Evolutionary conservation across 1,140 invertebrate species (phyloP).

Genomic region (Rhizoglyphus robini): DNA sequence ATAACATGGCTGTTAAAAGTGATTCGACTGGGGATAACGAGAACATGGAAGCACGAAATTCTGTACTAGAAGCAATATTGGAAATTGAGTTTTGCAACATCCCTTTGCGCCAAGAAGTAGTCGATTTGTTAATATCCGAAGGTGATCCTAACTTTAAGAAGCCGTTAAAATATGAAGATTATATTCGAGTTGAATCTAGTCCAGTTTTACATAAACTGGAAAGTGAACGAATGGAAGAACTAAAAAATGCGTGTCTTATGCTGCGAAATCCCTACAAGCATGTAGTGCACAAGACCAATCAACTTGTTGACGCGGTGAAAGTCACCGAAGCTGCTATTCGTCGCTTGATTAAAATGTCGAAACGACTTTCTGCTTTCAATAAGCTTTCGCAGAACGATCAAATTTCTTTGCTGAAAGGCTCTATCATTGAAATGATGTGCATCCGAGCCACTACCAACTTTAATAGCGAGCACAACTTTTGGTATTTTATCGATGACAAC

Average conservation of each 20-base stretch:
- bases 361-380: conserved; percentile 71
- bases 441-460: conserved; percentile 72
- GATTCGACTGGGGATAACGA: neutral
- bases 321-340: conserved; percentile 77
- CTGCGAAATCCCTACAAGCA: conserved; percentile 11
- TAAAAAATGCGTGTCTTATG: conserved; percentile 1
- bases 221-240: conserved; percentile 3
- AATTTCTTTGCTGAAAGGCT: conserved; percentile 70
- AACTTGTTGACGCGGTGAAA: conserved; percentile 65
- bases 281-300: neutral
- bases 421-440: conserved; percentile 82
- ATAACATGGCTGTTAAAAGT: neutral
- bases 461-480: conserved; percentile 63
- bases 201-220: neutral
- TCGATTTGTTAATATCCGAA: neutral
- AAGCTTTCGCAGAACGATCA: conserved; percentile 83
- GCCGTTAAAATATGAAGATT: conserved; percentile 1
- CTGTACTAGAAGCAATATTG: neutral
- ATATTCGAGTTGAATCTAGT: neutral
- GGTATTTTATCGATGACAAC: conserved; percentile 35
- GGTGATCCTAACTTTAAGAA: neutral
- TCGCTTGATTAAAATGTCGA: conserved; percentile 77
- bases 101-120: neutral
- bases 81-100: neutral
- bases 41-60: neutral